Evolutionary conservation across 2,113 vertebrate genomes (phyloP), one percentile per base, ranked within the genome.

Genomic region (Pelusios castaneus): DNA sequence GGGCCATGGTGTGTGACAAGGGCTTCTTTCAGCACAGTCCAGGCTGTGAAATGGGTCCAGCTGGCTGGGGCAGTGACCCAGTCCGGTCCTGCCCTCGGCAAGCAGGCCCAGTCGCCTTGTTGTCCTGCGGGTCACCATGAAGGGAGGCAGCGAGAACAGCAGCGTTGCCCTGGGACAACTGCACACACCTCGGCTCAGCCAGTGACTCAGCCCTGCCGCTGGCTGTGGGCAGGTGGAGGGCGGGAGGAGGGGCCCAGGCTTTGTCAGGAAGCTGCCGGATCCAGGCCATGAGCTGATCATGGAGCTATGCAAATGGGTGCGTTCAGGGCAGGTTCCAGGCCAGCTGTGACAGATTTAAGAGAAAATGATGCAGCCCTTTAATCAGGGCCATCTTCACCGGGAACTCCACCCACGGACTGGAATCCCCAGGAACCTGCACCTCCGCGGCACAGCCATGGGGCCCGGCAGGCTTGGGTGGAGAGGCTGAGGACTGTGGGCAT

Each of bases 311-410:
- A 2, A 58, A 58, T 27, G 78, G 81, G 85, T 29, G 78, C 6
- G 79, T 87, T 84, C 31, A 4, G 6, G 49, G 58, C 45, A 27
- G 91, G 94, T 97, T 96, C 84, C 95, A 91, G 87, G 85, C 49
- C 4, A 4, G 43, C 14, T 52, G 80, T 45, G 38, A 38, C 7
- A 21, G 43, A 17, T 82, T 94, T 94, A 63, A 77, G 56, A 89
- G 94, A 94, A 95, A 96, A 96, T 96, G 96, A 96, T 96, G 96
- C 95, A 97, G 85, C 55, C 70, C 86, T 10, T 85, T 88, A 93
- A 96, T 96, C 91, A 47, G 88, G 94, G 82, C 86, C 76, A 93
- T 95, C 95, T 1, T 55, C n/a, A 55, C 91, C 78, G 95, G 96
- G 95, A 96, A 97, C 91, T 94, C 94, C 96, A 87, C 84, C 92